phyloP scores from a whole-genome alignment of 2,797 vertebrate genomes.

The Mormyrops attenuatus region DNA sequence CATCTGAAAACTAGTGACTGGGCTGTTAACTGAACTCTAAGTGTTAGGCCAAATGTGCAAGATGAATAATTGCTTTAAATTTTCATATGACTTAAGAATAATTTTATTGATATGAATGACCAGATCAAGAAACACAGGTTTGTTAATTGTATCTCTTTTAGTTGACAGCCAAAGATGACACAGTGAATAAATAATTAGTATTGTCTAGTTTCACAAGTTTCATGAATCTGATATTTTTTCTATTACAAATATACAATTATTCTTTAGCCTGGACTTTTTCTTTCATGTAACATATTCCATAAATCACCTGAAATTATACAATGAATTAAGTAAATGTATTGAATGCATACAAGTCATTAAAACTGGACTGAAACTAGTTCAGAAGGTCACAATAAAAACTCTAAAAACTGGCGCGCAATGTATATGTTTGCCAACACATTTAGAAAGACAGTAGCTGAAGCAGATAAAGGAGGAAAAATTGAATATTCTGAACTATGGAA shows the following conservation, averaged over 20 bases:
- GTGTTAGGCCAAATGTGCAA: not conserved
- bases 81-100: not conserved
- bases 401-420: not conserved
- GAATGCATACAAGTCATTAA: not conserved
- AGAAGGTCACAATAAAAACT: not conserved
- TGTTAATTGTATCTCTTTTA: not conserved
- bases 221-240: not conserved
- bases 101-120: not conserved
- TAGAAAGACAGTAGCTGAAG: not conserved
- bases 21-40: not conserved
- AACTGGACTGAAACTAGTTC: not conserved
- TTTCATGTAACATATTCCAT: not conserved
- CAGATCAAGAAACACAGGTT: not conserved
- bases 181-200: not conserved
- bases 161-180: not conserved
- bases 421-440: not conserved
- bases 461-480: not conserved
- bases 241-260: not conserved
- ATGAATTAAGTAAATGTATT: not conserved
- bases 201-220: not conserved
- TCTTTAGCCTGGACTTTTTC: not conserved
- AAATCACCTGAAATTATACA: not conserved
- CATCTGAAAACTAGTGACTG: not conserved
- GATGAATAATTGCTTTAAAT: not conserved
- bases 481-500: not conserved